Conservation (phyloP, 2,797 vertebrate genomes). For the Macrochelys suwanniensis region DNA sequence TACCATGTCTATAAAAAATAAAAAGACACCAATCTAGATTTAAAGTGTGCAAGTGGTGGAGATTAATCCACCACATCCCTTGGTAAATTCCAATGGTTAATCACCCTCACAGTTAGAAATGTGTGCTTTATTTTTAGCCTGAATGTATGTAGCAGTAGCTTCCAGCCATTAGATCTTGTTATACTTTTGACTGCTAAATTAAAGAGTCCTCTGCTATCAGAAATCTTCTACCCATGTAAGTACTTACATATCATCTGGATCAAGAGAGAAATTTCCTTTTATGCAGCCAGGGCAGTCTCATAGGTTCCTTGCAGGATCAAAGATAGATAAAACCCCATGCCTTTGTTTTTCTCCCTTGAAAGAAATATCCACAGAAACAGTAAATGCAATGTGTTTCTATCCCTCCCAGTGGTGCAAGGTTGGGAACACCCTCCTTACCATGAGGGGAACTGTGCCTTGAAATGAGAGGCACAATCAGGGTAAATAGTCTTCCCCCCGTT, state of each 20-base stretch:
- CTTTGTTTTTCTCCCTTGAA: not conserved
- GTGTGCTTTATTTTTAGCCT: not conserved
- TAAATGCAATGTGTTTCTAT: not conserved
- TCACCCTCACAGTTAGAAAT: not conserved
- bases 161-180: rapidly evolving
- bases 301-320: not conserved
- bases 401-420: rapidly evolving
- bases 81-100: not conserved
- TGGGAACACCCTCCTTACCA: not conserved
- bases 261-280: not conserved
- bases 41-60: rapidly evolving
- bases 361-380: not conserved
- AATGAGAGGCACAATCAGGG: conserved; percentile 29
- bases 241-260: not conserved
- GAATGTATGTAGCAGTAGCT: no score
- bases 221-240: rapidly evolving
- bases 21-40: rapidly evolving
- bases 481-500: conserved; percentile 56
- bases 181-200: not conserved
- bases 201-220: not conserved
- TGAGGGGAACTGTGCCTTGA: not conserved
- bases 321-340: not conserved
- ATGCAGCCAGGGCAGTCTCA: not conserved
- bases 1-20: not conserved
- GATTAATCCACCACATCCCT: not conserved